phyloP scores from a whole-genome alignment of 2,888 invertebrate species.

The Lasioglossum zephyrum region DNA sequence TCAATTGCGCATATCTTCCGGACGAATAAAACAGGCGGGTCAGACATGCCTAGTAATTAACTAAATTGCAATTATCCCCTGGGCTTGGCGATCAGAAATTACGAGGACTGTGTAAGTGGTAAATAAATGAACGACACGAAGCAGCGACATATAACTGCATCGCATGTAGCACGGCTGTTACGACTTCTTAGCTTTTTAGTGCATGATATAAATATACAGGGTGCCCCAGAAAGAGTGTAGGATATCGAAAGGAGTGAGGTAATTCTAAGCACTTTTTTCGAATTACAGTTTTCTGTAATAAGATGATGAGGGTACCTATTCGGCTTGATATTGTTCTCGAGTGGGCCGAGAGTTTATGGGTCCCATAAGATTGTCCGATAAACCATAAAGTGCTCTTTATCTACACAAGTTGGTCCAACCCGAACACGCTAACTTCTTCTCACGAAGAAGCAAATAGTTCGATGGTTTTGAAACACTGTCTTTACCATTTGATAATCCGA shows the following conservation, averaged over 20 bases:
- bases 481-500: too few species aligned
- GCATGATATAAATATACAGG: neutral
- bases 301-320: too few species aligned
- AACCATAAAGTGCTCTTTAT: too few species aligned
- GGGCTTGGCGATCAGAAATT: neutral
- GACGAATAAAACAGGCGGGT: constrained; percentile 30
- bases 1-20: constrained; percentile 27
- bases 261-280: too few species aligned
- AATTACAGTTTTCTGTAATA: too few species aligned
- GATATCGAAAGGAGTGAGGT: neutral
- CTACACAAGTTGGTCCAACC: too few species aligned
- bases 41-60: constrained; percentile 26
- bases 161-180: constrained; percentile 10
- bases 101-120: neutral
- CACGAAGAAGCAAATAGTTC: too few species aligned
- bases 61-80: constrained; percentile 12
- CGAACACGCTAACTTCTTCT: too few species aligned
- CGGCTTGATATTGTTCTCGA: too few species aligned
- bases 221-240: neutral
- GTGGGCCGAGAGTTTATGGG: too few species aligned
- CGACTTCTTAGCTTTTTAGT: neutral
- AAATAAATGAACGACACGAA: constrained; percentile 7
- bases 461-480: too few species aligned
- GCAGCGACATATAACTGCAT: neutral
- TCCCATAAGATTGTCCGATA: too few species aligned